These are phyloP conservation scores for Phycodurus eques DNA, from an alignment of 2,113 vertebrate species.

Conservation along the genomic window DNA sequence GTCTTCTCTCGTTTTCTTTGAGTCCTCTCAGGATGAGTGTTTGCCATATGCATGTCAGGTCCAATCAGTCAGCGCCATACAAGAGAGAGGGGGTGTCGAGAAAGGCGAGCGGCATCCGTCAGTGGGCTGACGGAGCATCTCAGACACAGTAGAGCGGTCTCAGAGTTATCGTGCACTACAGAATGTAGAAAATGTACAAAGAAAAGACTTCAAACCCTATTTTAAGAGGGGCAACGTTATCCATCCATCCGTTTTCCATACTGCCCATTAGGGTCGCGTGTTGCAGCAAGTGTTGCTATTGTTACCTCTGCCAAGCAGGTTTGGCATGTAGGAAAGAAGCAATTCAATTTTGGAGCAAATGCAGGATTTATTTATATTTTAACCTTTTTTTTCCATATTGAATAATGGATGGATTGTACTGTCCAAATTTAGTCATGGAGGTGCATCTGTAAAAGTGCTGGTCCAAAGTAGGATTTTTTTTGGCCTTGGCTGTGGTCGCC, in stretches of 20 bases:
- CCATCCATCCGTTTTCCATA: no score
- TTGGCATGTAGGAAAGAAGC: no score
- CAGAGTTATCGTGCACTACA: not conserved
- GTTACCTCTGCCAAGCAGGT: no score
- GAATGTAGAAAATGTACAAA: not conserved
- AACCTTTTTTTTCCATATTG: no score
- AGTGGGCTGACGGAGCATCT: constrained; percentile 37
- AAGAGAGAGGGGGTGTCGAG: constrained; percentile 1
- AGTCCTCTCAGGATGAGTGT: constrained; percentile 55
- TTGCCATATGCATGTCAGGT: constrained; percentile 68
- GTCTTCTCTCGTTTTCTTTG: constrained; percentile 14
- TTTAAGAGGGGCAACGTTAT: no score
- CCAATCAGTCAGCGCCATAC: constrained; percentile 45
- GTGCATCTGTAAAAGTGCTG: not conserved
- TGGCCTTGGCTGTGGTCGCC: not conserved
- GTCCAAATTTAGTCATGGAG: not conserved
- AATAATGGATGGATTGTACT: no score
- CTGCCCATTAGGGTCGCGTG: no score
- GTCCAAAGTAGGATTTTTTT: not conserved
- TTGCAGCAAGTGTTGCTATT: no score
- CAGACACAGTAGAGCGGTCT: constrained; percentile 7
- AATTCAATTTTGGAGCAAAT: no score
- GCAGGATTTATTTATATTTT: no score
- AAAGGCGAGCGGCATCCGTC: constrained; percentile 18
- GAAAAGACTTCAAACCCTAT: not conserved